A percentile compares a stretch with the other conserved stretches of the same genome.
Evolutionary conservation across 2,113 vertebrate genomes (phyloP).

Genomic region (Glaucidium brasilianum): DNA sequence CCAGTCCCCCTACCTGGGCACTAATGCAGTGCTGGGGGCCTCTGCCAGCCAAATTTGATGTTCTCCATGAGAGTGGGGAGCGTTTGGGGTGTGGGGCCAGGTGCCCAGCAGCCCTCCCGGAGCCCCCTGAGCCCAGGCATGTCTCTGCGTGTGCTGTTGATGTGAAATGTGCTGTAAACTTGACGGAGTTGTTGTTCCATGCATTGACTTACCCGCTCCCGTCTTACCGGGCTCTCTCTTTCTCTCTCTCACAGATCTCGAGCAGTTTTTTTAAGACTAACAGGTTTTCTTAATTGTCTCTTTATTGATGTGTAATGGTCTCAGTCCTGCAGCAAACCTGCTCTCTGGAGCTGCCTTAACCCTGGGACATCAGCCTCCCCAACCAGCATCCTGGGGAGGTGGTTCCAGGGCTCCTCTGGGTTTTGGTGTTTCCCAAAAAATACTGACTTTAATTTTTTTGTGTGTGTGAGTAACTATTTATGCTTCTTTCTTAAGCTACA

Average conservation of each 20-base stretch:
- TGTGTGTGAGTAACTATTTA: background rate
- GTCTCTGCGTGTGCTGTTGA: slow-evolving; percentile 62
- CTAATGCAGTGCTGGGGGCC: background rate
- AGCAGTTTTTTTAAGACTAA: background rate
- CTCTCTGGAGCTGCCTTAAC: background rate
- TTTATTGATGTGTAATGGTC: background rate
- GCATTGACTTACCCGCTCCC: background rate
- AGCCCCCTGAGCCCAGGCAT: slow-evolving; percentile 63
- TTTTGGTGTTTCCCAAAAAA: background rate
- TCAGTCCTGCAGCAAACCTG: background rate
- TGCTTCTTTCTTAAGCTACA: background rate
- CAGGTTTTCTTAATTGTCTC: background rate
- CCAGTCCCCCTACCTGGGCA: background rate
- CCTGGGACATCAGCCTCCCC: background rate
- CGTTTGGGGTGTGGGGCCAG: background rate
- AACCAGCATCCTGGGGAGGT: background rate
- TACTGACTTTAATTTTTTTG: no score
- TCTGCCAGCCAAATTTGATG: background rate
- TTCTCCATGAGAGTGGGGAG: background rate
- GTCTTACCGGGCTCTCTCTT: background rate
- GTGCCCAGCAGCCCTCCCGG: slow-evolving; percentile 3
- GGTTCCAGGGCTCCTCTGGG: background rate
- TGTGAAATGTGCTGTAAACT: slow-evolving; percentile 49
- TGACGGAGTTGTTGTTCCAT: background rate
- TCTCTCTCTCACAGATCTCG: background rate